Evolutionary conservation across 2,113 vertebrate species (phyloP).

Genomic region (Lagenorhynchus albirostris): DNA sequence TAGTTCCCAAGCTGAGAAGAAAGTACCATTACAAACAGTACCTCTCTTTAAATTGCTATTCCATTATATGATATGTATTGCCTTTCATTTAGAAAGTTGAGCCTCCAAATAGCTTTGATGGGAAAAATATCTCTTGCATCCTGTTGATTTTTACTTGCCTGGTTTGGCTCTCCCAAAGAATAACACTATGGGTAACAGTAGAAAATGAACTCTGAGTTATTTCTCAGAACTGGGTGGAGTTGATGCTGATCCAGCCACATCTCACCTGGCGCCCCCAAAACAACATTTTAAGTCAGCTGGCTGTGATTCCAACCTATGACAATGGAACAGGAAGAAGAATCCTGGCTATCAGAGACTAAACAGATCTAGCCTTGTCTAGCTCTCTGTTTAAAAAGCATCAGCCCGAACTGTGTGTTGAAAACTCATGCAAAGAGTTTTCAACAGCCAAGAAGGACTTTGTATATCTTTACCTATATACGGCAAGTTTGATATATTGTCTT

Average conservation of each 20-base stretch:
- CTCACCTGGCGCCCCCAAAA: conserved; percentile 18
- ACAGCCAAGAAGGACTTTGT: background rate
- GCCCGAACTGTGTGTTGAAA: background rate
- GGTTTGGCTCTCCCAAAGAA: background rate
- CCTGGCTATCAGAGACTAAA: background rate
- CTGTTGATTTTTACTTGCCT: background rate
- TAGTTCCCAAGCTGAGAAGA: background rate
- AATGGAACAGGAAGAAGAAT: background rate
- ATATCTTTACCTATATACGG: background rate
- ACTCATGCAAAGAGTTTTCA: background rate
- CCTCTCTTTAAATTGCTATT: conserved; percentile 8
- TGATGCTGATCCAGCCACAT: background rate
- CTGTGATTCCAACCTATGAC: background rate
- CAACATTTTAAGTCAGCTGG: conserved; percentile 9
- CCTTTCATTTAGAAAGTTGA: background rate
- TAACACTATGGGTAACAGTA: background rate
- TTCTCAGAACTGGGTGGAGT: conserved; percentile 20
- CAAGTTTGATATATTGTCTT: background rate
- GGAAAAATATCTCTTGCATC: background rate
- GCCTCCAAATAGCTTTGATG: background rate
- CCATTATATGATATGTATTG: background rate
- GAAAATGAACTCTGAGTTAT: background rate
- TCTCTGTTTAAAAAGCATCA: background rate
- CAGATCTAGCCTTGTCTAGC: background rate
- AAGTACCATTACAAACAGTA: background rate